Base-by-base conservation (phyloP, 2,888 invertebrate species). In the Aromia moschata region DNA sequence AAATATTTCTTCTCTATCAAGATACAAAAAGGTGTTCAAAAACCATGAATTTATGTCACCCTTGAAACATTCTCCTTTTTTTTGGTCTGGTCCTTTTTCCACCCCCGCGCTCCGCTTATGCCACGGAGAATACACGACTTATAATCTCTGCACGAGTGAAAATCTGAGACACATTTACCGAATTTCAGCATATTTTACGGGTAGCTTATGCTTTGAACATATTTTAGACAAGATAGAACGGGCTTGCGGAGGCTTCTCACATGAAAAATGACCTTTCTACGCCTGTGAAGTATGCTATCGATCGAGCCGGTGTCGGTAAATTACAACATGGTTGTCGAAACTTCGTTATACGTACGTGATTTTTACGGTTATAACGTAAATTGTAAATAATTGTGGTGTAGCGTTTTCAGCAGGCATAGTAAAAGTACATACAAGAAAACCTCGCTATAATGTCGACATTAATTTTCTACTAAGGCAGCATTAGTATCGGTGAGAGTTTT, bases 251-350 rank as follows among this genome's bases (percentile, higher is more conserved):
- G 52, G 56, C 54, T 51, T 45, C 55, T 46, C 55, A 51, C 58
- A 60, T 66, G 66, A 66, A 66, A 66, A 62, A 64, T 61, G 59
- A 62, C 66, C 61, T 67, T 62, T 59, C 56, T 49, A 61, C 62
- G 53, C 57, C 43, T 52, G 51, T 43, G 31, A 55, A 45, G 47
- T 54, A 44, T 51, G 36, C 47, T 55, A 65, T 58, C 58, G 65
- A 63, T 61, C 62, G 60, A 60, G 54, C 47, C 25, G 15, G 10
- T 18, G 52, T 64, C 58, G 49, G 40, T 46, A 56, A 56, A 56
- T 60, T 58, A 62, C 56, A 58, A 58, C 58, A 60, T 58, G 46
- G 30, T 51, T 33, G 53, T 54, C 54, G 52, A 30, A 38, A 10
- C 38, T 38, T 18, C 12, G 12, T 33, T 47, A 36, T 25, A n/a